A percentile compares a stretch with the other conserved stretches of the same genome.
Evolutionary conservation across 2,797 vertebrate species (phyloP).

Genomic region (Aphelocoma californica): DNA sequence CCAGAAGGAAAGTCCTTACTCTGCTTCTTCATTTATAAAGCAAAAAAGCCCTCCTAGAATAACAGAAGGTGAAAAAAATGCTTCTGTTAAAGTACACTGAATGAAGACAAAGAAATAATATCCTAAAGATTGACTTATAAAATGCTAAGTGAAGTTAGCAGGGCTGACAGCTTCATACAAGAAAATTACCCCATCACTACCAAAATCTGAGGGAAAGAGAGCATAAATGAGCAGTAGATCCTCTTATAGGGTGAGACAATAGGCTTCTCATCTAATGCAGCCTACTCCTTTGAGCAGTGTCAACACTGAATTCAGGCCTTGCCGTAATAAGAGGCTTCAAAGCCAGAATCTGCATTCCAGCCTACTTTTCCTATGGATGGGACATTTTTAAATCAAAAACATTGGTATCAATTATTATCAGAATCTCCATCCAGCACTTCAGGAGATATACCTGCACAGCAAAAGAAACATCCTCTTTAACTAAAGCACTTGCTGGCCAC

Average conservation of each 20-base stretch:
- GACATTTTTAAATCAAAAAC: neutral
- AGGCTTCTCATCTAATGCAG: neutral
- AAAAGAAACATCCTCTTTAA: neutral
- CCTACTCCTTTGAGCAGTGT: neutral
- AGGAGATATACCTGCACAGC: neutral
- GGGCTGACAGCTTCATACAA: neutral
- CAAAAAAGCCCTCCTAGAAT: neutral
- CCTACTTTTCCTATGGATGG: neutral
- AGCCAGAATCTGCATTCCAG: neutral
- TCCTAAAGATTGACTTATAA: neutral
- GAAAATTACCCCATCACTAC: neutral
- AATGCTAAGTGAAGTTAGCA: neutral
- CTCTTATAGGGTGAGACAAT: neutral
- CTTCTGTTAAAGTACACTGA: neutral
- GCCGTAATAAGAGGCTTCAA: neutral
- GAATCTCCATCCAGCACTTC: neutral
- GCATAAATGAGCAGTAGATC: neutral
- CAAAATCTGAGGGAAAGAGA: neutral
- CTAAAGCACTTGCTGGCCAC: neutral
- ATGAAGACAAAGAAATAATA: neutral
- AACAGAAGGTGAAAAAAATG: neutral
- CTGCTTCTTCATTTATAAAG: neutral
- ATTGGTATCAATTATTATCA: neutral
- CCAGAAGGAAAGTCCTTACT: neutral
- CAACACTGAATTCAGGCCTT: neutral